A percentile compares a stretch with the other conserved stretches of the same genome.
These are phyloP conservation scores for Caerostris extrusa DNA, from an alignment of 1,140 invertebrate species.

Conservation along the genomic window DNA sequence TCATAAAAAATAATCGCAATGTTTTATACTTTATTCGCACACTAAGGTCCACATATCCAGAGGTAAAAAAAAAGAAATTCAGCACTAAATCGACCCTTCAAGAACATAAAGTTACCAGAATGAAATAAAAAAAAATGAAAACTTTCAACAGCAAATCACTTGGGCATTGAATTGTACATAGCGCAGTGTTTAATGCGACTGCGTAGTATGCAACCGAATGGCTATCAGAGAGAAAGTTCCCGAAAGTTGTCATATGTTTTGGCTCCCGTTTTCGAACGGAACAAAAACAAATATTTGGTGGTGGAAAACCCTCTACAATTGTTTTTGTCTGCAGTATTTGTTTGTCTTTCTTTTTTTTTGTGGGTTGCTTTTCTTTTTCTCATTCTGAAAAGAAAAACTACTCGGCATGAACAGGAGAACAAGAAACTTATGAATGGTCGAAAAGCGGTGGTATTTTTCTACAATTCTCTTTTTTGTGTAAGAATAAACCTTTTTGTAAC, in stretches of 20 bases:
- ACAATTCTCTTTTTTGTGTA: background rate
- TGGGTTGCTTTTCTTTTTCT: background rate
- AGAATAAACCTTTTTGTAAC: background rate
- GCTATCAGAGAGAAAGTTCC: background rate
- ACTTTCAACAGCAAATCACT: background rate
- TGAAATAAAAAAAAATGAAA: background rate
- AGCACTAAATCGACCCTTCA: background rate
- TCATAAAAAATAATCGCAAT: background rate
- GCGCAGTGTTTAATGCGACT: background rate
- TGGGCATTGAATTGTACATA: constrained; percentile 8
- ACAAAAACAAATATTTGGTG: constrained; percentile 44
- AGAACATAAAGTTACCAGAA: background rate
- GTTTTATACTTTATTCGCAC: background rate
- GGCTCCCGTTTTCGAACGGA: background rate
- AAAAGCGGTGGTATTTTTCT: background rate
- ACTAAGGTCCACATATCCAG: background rate
- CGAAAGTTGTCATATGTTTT: constrained; percentile 44
- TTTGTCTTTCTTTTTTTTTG: background rate
- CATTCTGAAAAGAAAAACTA: background rate
- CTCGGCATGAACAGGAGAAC: background rate
- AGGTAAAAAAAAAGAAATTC: background rate
- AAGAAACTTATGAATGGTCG: background rate
- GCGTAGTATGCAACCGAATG: background rate
- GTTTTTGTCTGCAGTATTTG: background rate
- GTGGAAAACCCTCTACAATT: constrained; percentile 1